Percentiles rank a stretch among this genome's conserved stretches.
Evolutionary conservation across 2,113 vertebrate genomes (phyloP).

Genomic region (Amblyornis subalaris): DNA sequence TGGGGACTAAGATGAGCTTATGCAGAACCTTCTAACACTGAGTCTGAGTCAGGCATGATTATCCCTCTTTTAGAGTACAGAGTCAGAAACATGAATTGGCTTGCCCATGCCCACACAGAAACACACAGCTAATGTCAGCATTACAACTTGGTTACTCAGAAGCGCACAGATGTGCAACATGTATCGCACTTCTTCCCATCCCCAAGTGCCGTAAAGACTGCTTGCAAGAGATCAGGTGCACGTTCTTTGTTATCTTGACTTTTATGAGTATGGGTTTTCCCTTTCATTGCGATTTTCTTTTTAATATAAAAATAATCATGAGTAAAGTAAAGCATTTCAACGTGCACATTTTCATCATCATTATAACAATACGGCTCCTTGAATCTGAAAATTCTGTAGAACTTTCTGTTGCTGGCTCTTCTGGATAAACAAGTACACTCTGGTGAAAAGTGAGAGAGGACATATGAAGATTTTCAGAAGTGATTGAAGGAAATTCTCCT

Average conservation of each 20-base stretch:
- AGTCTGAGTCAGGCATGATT: constrained; percentile 22
- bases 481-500: background rate
- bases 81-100: constrained; percentile 32
- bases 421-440: background rate
- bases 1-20: background rate
- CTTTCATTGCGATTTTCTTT: background rate
- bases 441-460: background rate
- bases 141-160: constrained; percentile 28
- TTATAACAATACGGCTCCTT: background rate
- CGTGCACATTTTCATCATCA: background rate
- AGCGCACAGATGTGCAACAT: background rate
- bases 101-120: constrained; percentile 29
- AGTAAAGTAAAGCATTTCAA: background rate
- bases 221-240: background rate
- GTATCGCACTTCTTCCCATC: background rate
- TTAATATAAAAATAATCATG: background rate
- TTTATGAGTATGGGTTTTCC: background rate
- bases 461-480: background rate
- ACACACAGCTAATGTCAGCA: background rate
- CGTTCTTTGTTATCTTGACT: background rate
- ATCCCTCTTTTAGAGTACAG: background rate
- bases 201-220: background rate
- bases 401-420: background rate
- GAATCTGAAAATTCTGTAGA: background rate
- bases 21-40: background rate